These are phyloP conservation scores for Proteles cristata DNA, from an alignment of 2,113 vertebrate genomes.

Conservation along the genomic window DNA sequence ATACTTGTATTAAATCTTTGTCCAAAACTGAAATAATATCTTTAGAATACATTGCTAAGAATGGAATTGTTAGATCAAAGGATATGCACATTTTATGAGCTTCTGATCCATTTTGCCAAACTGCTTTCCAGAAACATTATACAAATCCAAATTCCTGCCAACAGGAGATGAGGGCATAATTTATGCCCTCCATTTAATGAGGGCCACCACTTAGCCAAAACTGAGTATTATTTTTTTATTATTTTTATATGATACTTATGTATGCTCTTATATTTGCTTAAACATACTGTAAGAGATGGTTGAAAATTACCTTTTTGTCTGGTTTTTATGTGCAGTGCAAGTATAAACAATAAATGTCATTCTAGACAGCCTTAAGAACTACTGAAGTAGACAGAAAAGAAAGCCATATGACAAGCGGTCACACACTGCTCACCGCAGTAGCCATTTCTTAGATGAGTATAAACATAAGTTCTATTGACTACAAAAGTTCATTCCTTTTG, in stretches of 20 bases:
- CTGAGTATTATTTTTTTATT: neutral
- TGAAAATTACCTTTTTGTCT: neutral
- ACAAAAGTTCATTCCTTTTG: neutral
- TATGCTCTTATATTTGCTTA: neutral
- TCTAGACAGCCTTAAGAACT: neutral
- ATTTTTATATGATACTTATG: neutral
- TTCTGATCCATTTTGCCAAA: conserved; percentile 28
- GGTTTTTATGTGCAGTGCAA: neutral
- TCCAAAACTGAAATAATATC: neutral
- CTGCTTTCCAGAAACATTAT: conserved; percentile 17
- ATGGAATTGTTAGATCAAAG: neutral
- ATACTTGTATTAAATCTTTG: conserved; percentile 7
- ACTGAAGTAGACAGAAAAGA: neutral
- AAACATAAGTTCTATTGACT: neutral
- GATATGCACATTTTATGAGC: neutral
- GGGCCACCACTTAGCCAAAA: neutral
- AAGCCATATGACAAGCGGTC: neutral
- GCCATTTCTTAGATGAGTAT: neutral
- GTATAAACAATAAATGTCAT: neutral
- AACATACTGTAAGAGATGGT: neutral
- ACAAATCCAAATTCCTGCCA: conserved; percentile 26
- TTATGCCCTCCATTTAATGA: no score
- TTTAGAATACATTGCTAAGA: conserved; percentile 4
- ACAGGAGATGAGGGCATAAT: neutral
- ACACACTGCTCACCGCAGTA: neutral